A percentile compares a stretch with the other conserved stretches of the same genome.
These are phyloP conservation scores for Drosophila leontia DNA, from an alignment of 1,140 invertebrate species.

Conservation along the genomic window DNA sequence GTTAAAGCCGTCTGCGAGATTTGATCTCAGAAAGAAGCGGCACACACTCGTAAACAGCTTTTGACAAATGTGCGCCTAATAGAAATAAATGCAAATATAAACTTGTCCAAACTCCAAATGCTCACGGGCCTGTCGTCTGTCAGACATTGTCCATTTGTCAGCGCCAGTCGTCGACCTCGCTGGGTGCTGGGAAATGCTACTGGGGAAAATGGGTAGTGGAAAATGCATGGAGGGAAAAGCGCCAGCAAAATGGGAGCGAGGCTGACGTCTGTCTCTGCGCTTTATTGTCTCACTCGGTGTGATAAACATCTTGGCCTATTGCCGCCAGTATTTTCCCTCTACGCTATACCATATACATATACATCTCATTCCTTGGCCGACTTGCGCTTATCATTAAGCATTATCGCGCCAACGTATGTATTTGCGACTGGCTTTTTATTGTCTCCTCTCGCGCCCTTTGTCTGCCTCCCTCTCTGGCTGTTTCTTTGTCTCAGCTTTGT, in stretches of 20 bases:
- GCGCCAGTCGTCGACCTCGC: slow-evolving; percentile 51
- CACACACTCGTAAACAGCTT: slow-evolving; percentile 75
- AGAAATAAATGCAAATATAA: slow-evolving; percentile 84
- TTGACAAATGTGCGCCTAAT: slow-evolving; percentile 82
- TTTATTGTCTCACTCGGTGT: slow-evolving; percentile 80
- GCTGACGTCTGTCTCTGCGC: slow-evolving; percentile 67
- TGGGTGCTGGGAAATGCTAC: slow-evolving; percentile 2
- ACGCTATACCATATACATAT: not conserved
- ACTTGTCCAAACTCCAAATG: slow-evolving; percentile 74
- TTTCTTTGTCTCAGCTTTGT: slow-evolving; percentile 63
- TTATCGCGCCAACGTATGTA: slow-evolving; percentile 70
- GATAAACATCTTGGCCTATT: slow-evolving; percentile 82
- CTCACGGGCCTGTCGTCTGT: slow-evolving; percentile 69
- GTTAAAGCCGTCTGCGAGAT: slow-evolving; percentile 56
- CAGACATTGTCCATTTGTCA: slow-evolving; percentile 81
- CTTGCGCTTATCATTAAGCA: slow-evolving; percentile 77
- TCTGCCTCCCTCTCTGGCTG: not conserved
- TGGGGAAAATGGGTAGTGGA: slow-evolving; percentile 2
- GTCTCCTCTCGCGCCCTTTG: slow-evolving; percentile 33
- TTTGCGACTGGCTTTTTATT: slow-evolving; percentile 64
- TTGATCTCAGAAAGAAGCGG: slow-evolving; percentile 33
- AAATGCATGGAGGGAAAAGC: slow-evolving; percentile 8
- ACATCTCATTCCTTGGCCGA: slow-evolving; percentile 10
- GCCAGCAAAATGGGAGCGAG: slow-evolving; percentile 17
- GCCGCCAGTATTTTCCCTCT: slow-evolving; percentile 67